Base-by-base conservation (phyloP, 2,113 vertebrate genomes). In the Dunckerocampus dactyliophorus region DNA sequence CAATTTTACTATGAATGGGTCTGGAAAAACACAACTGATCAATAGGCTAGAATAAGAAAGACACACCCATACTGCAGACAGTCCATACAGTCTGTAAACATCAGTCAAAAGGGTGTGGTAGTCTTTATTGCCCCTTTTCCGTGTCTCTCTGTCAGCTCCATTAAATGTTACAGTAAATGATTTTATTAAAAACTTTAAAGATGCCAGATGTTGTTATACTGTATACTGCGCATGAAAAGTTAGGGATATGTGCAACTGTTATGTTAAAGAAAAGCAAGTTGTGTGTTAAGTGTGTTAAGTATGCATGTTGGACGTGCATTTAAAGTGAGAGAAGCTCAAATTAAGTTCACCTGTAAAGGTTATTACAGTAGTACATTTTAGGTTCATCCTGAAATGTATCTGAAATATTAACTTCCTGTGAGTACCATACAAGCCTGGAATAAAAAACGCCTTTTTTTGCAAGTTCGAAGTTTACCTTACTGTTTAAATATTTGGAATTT, bases 21-120 rank as follows among this genome's bases (percentile, higher is more conserved):
- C 81, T 83, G 80, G 58, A 74, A 85, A 85, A 88, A 84, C 80
- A 85, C 67, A 74, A 79, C 71, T 81, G 83, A 87, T 87, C 85
- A 82, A 85, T 85, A 83, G 78, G 19, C 69, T 67, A 66, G 71
- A 85, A 82, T 74, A 75, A 56, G 73, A 85, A 62, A 62, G 85
- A 70, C 85, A 82, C 83, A 63, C 87, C 85, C 81, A 13, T 34
- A 34, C 62, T 67, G 62, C 53, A 75, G 82, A 85, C 68, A 59
- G 78, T 67, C 59, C 68, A 74, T 77, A 77, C 17, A 57, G 48
- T 63, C 71, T 73, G 63, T 77, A 67, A 73, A 72, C 69, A 64
- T 71, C 71, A 74, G 82, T 81, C 82, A 82, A 56, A 15, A 75
- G 84, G 86, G 82, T 82, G 86, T 66, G 80, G 84, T 71, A 65